Base-by-base conservation (phyloP, 2,888 invertebrate species). In the Pardosa pseudoannulata region DNA sequence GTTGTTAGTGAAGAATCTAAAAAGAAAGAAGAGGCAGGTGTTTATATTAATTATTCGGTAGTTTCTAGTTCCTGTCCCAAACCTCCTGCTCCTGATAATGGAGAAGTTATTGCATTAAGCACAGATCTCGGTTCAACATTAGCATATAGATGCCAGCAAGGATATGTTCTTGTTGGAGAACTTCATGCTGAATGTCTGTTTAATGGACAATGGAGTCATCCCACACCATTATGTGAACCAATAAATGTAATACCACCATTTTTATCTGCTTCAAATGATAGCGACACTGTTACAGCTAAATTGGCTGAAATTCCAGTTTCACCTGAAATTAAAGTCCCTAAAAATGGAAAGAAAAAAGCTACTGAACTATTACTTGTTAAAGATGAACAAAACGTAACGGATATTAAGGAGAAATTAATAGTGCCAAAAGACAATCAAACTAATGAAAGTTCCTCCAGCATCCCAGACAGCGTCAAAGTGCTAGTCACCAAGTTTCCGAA, bases 191-290 rank as follows among this genome's bases (percentile, higher is more conserved):
- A 88, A 32, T 88, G 88, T 41, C 32, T 80, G 31, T 80, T 75
- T 19, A 80, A 80, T 32, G 86, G 88, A 2, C 72, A 72, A 16
- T 88, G 88, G 88, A 85, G 85, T 31, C 71, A 80, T 39, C 80
- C 85, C 11, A 73, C 64, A 7, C 88, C 88, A 29, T 50, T 65
- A 28, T 88, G 88, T 64, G 75, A 83, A 28, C 67, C 50, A 19
- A 39, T 76, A 6, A 81, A 41, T 39, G 73, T 50, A 13, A 39
- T 46, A 7, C 70, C 79, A 32, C 64, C 64, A 0, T 79, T 74
- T 50, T 29, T 70, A n/a, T 41, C 29, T 1, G 83, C 83, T n/a
- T 79, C 86, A 19, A 86, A 86, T 46, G 74, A 79, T 36, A 86
- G 86, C 31, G 86, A 86, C 31, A 86, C 79, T 0, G 86, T 86